Evolutionary conservation across 2,888 invertebrate species (phyloP).

Genomic region (Lithosia quadra): DNA sequence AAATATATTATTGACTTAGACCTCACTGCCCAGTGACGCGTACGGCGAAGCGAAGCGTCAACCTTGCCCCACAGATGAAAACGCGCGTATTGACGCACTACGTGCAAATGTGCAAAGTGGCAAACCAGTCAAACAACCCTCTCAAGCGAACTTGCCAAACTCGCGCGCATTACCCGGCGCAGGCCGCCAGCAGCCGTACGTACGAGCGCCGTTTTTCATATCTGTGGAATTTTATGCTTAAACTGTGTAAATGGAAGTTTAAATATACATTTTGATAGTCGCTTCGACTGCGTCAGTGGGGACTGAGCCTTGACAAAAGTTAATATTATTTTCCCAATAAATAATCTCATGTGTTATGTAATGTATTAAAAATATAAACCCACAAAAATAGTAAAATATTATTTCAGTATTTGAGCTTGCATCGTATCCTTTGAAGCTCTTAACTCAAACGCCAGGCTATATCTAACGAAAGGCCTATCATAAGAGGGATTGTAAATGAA

Average conservation of each 20-base stretch:
- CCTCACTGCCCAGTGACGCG: constrained; percentile 1
- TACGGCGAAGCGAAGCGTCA: constrained; percentile 1
- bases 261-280: not conserved
- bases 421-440: constrained; percentile 1
- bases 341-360: constrained; percentile 28
- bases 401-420: constrained; percentile 1
- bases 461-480: not conserved
- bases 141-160: too few relatives aligned
- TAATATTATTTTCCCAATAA: constrained; percentile 25
- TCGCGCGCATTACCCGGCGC: not conserved
- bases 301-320: constrained; percentile 8
- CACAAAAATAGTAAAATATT: constrained; percentile 11
- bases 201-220: not conserved
- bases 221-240: not conserved
- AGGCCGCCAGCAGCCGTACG: not conserved
- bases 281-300: not conserved
- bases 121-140: too few relatives aligned
- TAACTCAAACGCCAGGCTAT: not conserved
- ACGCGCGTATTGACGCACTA: too few relatives aligned
- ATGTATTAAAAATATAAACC: constrained; percentile 21
- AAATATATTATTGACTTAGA: constrained; percentile 25
- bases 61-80: not conserved
- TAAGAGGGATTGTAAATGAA: not conserved
- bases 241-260: not conserved
- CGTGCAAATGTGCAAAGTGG: too few relatives aligned